These are phyloP conservation scores for Aleiodes leptofemur DNA, from an alignment of 2,888 invertebrate genomes.

Conservation along the genomic window DNA sequence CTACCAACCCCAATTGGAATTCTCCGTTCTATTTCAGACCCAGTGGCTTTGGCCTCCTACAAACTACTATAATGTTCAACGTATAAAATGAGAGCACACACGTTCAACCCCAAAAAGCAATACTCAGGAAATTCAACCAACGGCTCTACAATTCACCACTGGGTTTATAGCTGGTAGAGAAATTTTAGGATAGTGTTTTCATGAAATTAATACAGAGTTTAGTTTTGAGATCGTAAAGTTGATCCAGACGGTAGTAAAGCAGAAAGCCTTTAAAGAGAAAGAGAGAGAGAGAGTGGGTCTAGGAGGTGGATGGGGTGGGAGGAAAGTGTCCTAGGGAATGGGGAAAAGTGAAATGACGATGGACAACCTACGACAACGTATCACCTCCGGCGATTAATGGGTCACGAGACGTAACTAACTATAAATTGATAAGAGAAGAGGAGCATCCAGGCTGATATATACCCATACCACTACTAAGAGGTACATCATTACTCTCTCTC, in stretches of 20 bases:
- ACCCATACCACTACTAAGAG: slow-evolving; percentile 42
- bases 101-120: background rate
- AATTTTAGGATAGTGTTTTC: slow-evolving; percentile 61
- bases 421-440: slow-evolving; percentile 63
- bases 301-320: no score
- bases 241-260: slow-evolving; percentile 71
- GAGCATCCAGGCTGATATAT: slow-evolving; percentile 22
- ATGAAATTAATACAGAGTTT: slow-evolving; percentile 72
- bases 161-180: slow-evolving; percentile 2
- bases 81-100: slow-evolving; percentile 12
- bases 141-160: slow-evolving; percentile 42
- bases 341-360: slow-evolving; percentile 62
- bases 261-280: slow-evolving; percentile 37
- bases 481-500: slow-evolving; percentile 16
- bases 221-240: slow-evolving; percentile 69
- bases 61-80: slow-evolving; percentile 5
- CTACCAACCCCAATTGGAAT: slow-evolving; percentile 10
- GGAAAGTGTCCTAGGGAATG: no score
- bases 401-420: slow-evolving; percentile 67
- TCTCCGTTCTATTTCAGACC: background rate
- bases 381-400: slow-evolving; percentile 68
- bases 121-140: slow-evolving; percentile 36
- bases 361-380: slow-evolving; percentile 59
- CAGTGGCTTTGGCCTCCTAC: slow-evolving; percentile 3
- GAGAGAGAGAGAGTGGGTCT: background rate